Percentiles rank a stretch among this genome's conserved stretches.
Conservation (phyloP, 2,113 vertebrate genomes). For the Tetrax tetrax region DNA sequence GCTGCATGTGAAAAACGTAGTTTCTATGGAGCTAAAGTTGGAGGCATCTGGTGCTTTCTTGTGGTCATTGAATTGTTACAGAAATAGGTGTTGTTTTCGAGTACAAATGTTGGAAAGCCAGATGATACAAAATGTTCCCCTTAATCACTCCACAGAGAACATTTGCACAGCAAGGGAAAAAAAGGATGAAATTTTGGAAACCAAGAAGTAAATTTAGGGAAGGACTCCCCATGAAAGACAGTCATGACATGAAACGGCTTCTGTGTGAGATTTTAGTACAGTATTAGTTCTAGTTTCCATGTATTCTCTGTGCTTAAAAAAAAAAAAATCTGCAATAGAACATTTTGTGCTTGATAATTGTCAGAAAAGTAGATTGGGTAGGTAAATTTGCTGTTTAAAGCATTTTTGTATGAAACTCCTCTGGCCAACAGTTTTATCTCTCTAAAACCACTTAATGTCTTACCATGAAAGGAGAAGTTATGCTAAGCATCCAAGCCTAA, state of each 20-base stretch:
- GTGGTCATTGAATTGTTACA: not conserved
- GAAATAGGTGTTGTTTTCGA: conserved; percentile 27
- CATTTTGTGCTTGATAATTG: not conserved
- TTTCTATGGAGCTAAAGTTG: not conserved
- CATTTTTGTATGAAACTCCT: conserved; percentile 9
- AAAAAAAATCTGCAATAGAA: not conserved
- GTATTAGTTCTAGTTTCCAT: not conserved
- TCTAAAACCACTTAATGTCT: conserved; percentile 39
- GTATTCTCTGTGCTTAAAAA: not conserved
- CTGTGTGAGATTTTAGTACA: not conserved
- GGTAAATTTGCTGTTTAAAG: not conserved
- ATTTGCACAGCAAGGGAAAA: not conserved
- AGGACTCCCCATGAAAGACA: not conserved
- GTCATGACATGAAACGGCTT: not conserved
- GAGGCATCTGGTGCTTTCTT: not conserved
- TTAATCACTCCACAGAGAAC: not conserved
- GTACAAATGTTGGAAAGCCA: not conserved
- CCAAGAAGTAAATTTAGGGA: not conserved
- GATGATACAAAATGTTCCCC: not conserved
- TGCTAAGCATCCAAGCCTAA: conserved; percentile 42
- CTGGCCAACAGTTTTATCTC: conserved; percentile 6
- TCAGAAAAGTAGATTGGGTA: not conserved
- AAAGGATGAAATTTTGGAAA: conserved; percentile 3
- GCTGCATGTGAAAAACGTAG: not conserved
- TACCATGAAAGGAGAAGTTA: conserved; percentile 60